Percentiles rank a stretch among this genome's conserved stretches.
Conservation (phyloP, 2,113 vertebrate genomes). For the Canis aureus region DNA sequence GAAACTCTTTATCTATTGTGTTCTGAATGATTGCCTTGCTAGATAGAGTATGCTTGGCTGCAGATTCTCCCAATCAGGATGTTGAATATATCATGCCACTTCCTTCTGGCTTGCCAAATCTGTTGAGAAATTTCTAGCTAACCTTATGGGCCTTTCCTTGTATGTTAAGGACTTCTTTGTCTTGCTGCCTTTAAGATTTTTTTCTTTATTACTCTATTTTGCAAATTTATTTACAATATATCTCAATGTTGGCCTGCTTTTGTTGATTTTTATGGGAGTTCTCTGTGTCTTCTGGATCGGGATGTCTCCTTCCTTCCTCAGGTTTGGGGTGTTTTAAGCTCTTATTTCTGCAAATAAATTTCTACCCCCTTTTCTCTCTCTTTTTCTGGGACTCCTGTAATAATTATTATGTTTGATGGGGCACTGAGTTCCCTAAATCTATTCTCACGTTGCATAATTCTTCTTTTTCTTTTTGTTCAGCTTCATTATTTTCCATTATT, state of each 20-base stretch:
- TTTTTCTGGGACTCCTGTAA: neutral
- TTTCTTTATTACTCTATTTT: neutral
- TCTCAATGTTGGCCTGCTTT: neutral
- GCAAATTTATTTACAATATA: neutral
- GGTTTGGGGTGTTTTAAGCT: neutral
- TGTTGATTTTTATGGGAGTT: neutral
- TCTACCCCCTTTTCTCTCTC: neutral
- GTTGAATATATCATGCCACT: neutral
- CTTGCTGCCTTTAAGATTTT: neutral
- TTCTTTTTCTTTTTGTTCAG: neutral
- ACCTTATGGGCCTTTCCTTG: neutral
- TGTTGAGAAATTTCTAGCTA: neutral
- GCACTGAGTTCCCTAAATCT: neutral
- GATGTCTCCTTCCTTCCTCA: neutral
- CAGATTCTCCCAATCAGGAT: neutral
- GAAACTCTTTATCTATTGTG: neutral
- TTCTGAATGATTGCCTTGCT: neutral
- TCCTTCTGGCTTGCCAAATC: neutral
- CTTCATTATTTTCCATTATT: neutral
- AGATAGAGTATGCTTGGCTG: neutral
- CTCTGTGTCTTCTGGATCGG: neutral
- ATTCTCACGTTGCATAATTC: neutral
- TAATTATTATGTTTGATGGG: neutral
- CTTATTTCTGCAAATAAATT: neutral
- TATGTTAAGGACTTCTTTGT: neutral